Base-by-base conservation (phyloP, 2,113 vertebrate genomes). In the Chinchilla lanigera region DNA sequence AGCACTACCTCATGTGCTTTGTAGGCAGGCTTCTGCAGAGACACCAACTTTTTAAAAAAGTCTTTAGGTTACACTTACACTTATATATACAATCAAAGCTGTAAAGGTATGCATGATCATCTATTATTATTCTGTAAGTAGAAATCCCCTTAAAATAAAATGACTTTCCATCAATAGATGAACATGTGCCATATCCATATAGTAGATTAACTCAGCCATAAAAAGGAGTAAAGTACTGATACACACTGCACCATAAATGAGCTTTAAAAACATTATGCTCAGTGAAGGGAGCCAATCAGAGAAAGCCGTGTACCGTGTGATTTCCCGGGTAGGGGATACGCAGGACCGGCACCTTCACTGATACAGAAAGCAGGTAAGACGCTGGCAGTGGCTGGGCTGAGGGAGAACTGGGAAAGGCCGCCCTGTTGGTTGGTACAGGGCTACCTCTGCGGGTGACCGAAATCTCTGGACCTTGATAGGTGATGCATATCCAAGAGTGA, bases 71-170 rank as follows among this genome's bases (percentile, higher is more conserved):
- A 28, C 2, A 69, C 63, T 22, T n/a, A 28, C 4, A 77, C 73
- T 93, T 86, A 44, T 69, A 67, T 30, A 92, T n/a, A 35, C 17
- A 71, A 69, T 91, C 47, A 88, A 88, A 89, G 11, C 1, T 56
- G n/a, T 58, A 38, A 95, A 77, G 7, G 16, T 30, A 80, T 73
- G 38, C 12, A 6, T 4, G 61, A 33, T 83, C 38, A 78, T 4
- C 60, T 61, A 28, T 61, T 61, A 61, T 77, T 86, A 67, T 78
- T 83, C 89, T 94, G 41, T 83, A 84, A 95, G 50, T 94, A 90
- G 58, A 88, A 90, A 80, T 35, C 3, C 11, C 16, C 61, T 94
- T 63, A 56, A 92, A 61, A 97, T 47, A 22, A 92, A 60, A 95
- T 41, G 17, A 12, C 67, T 92, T 24, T 77, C 30, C 9, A 26